Conservation (phyloP, 2,113 vertebrate genomes). For the Sminthopsis crassicaudata region DNA sequence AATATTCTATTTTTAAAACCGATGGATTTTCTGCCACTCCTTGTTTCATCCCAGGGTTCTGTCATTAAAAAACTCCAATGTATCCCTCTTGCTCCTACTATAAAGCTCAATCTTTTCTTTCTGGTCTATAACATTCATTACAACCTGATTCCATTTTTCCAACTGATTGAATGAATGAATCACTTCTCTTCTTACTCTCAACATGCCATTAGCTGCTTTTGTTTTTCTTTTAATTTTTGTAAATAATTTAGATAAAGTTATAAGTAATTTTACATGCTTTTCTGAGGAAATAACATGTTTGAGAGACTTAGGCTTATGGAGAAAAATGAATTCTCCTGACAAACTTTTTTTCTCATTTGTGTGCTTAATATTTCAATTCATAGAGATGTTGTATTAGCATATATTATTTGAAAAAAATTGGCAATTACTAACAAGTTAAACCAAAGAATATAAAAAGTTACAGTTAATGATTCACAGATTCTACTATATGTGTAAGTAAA, state of each 20-base stretch:
- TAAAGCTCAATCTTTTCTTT: neutral
- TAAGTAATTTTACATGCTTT: neutral
- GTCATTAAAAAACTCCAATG: neutral
- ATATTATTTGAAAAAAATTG: neutral
- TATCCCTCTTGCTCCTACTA: neutral
- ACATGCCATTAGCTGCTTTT: neutral
- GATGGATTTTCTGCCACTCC: neutral
- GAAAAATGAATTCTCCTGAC: neutral
- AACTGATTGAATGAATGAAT: neutral
- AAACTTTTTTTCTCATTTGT: neutral
- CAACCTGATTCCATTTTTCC: neutral
- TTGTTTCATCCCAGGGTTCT: neutral
- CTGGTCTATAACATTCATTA: neutral
- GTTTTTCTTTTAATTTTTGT: neutral
- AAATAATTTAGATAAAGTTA: neutral
- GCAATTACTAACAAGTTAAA: neutral
- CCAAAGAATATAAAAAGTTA: neutral
- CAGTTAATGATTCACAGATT: neutral
- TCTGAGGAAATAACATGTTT: neutral
- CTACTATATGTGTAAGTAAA: neutral
- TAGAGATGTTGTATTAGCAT: neutral
- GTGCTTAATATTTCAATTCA: neutral
- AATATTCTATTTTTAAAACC: neutral
- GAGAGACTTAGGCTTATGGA: neutral
- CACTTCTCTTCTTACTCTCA: neutral